Conservation (phyloP, 2,888 invertebrate genomes). For the Drosophila mayaguana region DNA sequence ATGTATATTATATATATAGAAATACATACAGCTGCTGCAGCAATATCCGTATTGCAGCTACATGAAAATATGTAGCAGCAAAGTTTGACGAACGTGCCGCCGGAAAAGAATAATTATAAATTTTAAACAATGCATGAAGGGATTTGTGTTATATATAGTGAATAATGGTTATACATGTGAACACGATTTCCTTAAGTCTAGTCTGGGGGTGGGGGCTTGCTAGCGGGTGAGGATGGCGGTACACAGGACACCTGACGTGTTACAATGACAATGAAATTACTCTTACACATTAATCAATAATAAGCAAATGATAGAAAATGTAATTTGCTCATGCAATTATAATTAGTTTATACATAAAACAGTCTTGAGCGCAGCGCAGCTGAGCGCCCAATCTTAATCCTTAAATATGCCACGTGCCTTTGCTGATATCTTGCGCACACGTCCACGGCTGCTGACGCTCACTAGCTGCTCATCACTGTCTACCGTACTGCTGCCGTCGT, state of each 20-base stretch:
- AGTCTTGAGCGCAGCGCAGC: constrained; percentile 61
- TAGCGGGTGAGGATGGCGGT: constrained; percentile 20
- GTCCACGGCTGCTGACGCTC: constrained; percentile 92
- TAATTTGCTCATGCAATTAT: constrained; percentile 42
- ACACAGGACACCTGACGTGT: constrained; percentile 49
- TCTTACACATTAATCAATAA: constrained; percentile 80
- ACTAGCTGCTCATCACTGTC: constrained; percentile 84
- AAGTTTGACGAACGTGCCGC: constrained; percentile 12
- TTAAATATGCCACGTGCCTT: constrained; percentile 89
- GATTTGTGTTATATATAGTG: constrained; percentile 41
- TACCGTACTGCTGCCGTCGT: constrained; percentile 56
- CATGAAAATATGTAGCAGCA: constrained; percentile 47
- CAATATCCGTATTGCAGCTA: constrained; percentile 24
- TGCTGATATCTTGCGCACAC: constrained; percentile 93
- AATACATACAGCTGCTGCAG: constrained; percentile 56
- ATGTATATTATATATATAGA: constrained; percentile 64
- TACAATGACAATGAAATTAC: constrained; percentile 59
- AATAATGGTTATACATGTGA: constrained; percentile 50
- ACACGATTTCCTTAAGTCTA: constrained; percentile 45
- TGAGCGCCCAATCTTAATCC: constrained; percentile 76
- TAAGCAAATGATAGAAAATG: constrained; percentile 61
- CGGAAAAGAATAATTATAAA: constrained; percentile 14
- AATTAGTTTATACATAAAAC: constrained; percentile 77
- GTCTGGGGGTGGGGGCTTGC: constrained; percentile 8
- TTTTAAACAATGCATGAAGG: constrained; percentile 32